Evolutionary conservation across 1,140 invertebrate genomes (phyloP), one percentile per base, ranked within the genome.

Genomic region (Armadillidium nasatum): DNA sequence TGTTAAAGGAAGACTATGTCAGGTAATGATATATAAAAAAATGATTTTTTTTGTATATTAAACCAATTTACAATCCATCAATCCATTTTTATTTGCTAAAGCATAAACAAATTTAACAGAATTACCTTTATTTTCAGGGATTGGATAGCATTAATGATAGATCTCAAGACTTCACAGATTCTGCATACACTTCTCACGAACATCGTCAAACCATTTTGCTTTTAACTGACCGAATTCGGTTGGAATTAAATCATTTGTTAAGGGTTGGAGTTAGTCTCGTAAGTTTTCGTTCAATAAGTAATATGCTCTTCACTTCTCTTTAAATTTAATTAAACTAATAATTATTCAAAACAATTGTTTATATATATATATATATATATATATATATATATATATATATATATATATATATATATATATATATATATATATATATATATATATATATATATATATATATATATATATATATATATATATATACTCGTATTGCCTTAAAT

Each of bases 81-180:
- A n/a, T n/a, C n/a, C n/a, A n/a, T n/a, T n/a, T n/a, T n/a, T 10
- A 88, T 89, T 81, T 87, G 91, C 76, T 78, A 82, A 43, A 79
- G 73, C 23, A 81, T 78, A 76, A 84, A 74, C 83, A 72, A 81
- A 82, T 76, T n/a, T n/a, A n/a, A n/a, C n/a, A n/a, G n/a, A n/a
- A n/a, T n/a, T 50, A 10, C 15, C 10, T 15, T 21, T 44, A 9
- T 21, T 45, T 19, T 66, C 77, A 81, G 79, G 77, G 71, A 10
- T 60, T 98, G 81, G 95, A 98, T 75, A 90, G 92, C 46, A 90
- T 98, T 21, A 90, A 96, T 44, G 97, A 99, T 86, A 90, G 95
- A 82, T 97, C 94, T 73, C 95, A 98, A 86, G 97, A 99, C 85
- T 99, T 99, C 86, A 99, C 97, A 11, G 97, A 99, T 86, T 99